Percentiles rank a stretch among this genome's conserved stretches.
phyloP scores from a whole-genome alignment of 2,113 vertebrate genomes.

The Gobiocypris rarus region DNA sequence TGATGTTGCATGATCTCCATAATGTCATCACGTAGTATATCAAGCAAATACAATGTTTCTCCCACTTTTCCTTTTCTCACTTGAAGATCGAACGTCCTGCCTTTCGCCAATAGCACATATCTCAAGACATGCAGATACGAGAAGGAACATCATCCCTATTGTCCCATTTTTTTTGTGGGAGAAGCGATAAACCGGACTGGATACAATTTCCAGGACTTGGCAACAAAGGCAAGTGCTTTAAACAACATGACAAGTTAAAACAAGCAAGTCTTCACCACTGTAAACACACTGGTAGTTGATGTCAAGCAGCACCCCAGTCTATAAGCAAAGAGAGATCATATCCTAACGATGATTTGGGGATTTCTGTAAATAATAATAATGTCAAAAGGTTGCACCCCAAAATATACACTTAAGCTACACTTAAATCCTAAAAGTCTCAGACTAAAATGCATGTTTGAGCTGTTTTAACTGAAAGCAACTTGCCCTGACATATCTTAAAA shows the following conservation, averaged over 20 bases:
- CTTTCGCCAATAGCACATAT: conserved; percentile 75
- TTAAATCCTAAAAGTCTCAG: background rate
- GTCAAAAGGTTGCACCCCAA: background rate
- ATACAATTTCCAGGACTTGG: conserved; percentile 85
- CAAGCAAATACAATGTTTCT: background rate
- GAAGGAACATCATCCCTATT: conserved; percentile 79
- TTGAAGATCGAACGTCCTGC: conserved; percentile 85
- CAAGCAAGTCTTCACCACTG: background rate
- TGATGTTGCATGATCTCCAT: background rate
- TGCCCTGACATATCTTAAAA: too few relatives aligned
- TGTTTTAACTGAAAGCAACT: too few relatives aligned
- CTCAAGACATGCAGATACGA: conserved; percentile 86
- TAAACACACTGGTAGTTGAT: background rate
- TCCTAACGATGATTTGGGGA: background rate
- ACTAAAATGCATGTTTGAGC: too few relatives aligned
- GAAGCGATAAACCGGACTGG: conserved; percentile 81
- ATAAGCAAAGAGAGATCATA: background rate
- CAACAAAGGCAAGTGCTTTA: conserved; percentile 77
- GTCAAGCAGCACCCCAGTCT: background rate
- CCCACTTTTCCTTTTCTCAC: background rate
- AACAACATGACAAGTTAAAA: background rate
- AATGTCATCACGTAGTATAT: background rate
- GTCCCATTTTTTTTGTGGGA: conserved; percentile 90
- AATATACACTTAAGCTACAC: background rate
- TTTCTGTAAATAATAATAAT: background rate